Base-by-base conservation (phyloP, 2,113 vertebrate species). In the Cryptomyrus ogoouensis region DNA sequence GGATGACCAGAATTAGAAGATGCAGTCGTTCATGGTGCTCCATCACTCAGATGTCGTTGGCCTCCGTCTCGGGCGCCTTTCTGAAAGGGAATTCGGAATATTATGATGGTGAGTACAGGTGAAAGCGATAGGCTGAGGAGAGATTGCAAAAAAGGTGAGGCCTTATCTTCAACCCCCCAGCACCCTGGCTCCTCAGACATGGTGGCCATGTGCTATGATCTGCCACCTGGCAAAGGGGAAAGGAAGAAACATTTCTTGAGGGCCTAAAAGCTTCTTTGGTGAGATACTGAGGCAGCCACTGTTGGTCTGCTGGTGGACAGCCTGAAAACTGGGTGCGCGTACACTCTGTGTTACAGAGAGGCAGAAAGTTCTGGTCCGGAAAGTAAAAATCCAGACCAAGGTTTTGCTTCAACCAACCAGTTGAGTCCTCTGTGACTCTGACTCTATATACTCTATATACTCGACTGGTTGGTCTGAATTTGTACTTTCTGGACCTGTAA, bases 51-150 rank as follows among this genome's bases (percentile, higher is more conserved):
- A 92, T 86, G 24, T 88, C 88, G 88, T 89, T 84, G 35, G 92
- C 91, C 89, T 88, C 21, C 19, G 35, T 52, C 89, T 89, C 5
- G 17, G 39, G 31, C 86, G 89, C 50, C 35, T 89, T 50, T 6
- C 94, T 94, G 92, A 74, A 94, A 93, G 93, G 5, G 91, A 31
- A 92, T 58, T 56, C 15, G 44, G 46, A 3, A 88, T 1, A 6
- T 42, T n/a, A 12, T 5, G 83, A n/a, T 17, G 13, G 31, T 42
- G 13, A 19, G 74, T 24, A n/a, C 10, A 86, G 46, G 17, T 49
- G n/a, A 3, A 13, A 50, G n/a, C 21, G 1, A 50, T 17, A 50
- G 24, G 21, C 9, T 47, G 83, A 50, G 6, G 49, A 50, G 8
- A 27, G 83, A n/a, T 1, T 12, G 42, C 83, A 12, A 85, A 27